Base-by-base conservation (phyloP, 1,140 invertebrate genomes). In the Oscheius sp. region DNA sequence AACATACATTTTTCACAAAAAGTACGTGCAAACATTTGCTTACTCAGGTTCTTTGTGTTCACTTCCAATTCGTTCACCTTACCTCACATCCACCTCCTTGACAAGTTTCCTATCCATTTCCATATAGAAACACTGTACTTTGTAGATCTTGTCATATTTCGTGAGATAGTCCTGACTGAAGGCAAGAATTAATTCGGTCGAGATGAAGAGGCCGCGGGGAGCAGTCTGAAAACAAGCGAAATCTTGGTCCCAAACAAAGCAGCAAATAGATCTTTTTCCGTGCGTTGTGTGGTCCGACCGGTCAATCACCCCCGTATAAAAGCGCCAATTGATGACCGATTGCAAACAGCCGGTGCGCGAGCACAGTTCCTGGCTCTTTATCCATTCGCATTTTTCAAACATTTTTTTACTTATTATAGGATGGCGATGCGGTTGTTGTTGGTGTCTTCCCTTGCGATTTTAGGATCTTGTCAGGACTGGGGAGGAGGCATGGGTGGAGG, bases 121-220 rank as follows among this genome's bases (percentile, higher is more conserved):
- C 82, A 83, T 83, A 75, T 83, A 83, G 66, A 78, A 83, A 62
- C 82, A 83, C 59, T 83, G 81, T 13, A 83, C 73, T 29, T 74
- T 74, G 68, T 78, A 83, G 45, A 84, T 77, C 61, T 76, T 45
- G 75, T 83, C 82, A 46, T 79, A 69, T 73, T 83, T 83, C 23
- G 80, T 84, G 2, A 83, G 68, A 68, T 79, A 82, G 38, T 84
- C 76, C 0, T 80, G 77, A 81, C 80, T 71, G 66, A 83, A 83
- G 15, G 81, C 78, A 15, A 83, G 78, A 15, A 83, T 74, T 2
- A 83, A 28, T 18, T 68, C 66, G 23, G 80, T 78, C 10, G 59
- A 77, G 10, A 83, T 49, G 68, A 83, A 83, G 34, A 84, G 52
- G 13, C 81, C 81, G 28, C 68, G 65, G 15, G 81, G 81, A 68